Base-by-base conservation (phyloP, 2,888 invertebrate species). In the Mamestra brassicae region DNA sequence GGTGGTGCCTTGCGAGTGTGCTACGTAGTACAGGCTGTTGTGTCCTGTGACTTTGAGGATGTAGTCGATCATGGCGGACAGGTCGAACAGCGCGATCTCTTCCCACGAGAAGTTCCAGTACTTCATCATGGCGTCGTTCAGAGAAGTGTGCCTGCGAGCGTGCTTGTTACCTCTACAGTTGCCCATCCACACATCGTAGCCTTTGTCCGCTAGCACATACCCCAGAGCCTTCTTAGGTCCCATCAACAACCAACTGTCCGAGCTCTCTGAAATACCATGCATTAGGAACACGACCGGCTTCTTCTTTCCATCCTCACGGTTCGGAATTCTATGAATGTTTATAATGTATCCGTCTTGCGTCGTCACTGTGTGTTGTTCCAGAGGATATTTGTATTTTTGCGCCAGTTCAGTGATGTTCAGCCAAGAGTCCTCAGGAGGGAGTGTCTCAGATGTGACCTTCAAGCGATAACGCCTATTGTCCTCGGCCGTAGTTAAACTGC, bases 111-210 rank as follows among this genome's bases (percentile, higher is more conserved):
- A 97, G 15, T 93, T 88, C 96, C 96, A 96, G 80, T 91, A 96
- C 11, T 89, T 79, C 0, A 88, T 38, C 38, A 89, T 74, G 0
- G 83, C 88, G 0, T 87, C 60, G 6, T 79, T 83, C 1, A 93
- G 70, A 3, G 67, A 83, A 1, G 94, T 89, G 88, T 97, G 79
- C 3, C 67, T 81, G 3, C 92, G 76, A 2, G 78, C 86, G 6
- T 95, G 89, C 88, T 97, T 97, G 92, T 98, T 98, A 0, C 99
- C 99, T 87, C 99, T 96, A 2, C 97, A 97, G 92, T 99, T 99
- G 1, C 98, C 98, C 90, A 99, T 90, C 99, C 99, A 99, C 0
- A 98, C 97, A 85, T 98, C 98, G 87, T 97, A 98, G 5, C 98
- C 98, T 63, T 93, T 89, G 79, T 98, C 97, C 0, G 97, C 97